Base-by-base conservation (phyloP, 2,113 vertebrate genomes). In the Coreoperca whiteheadi region DNA sequence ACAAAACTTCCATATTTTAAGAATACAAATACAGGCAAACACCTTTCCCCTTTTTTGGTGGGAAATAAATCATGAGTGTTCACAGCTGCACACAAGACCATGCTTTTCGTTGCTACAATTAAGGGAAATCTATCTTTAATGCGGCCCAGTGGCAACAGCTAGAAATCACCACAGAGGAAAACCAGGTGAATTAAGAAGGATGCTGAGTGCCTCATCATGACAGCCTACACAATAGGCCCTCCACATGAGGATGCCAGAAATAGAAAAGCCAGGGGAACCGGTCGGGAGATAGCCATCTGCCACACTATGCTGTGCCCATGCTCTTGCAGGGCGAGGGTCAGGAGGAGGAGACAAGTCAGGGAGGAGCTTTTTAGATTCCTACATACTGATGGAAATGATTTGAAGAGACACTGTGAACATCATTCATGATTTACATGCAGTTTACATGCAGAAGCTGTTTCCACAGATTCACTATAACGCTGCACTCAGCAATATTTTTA, bases 281-380 rank as follows among this genome's bases (percentile, higher is more conserved):
- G 80, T 79, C 4, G 1, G 66, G 28, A 69, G 50, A 75, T n/a
- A 61, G 75, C 78, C 71, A 91, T 91, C 78, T 89, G 88, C 76
- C 65, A 83, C 21, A 7, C 21, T 68, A 51, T 3, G 25, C 37
- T 2, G 9, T 0, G 57, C 74, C 53, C 6, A 1, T 66, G 75
- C 76, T 85, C 70, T 83, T 77, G 79, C 25, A 72, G 60, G 46
- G 14, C 6, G 12, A 68, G 9, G 68, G 81, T 71, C 84, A 89
- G 69, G 25, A 75, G 65, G 46, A 70, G 25, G 51, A 59, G 68
- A 32, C 7, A 6, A 51, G 73, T 39, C 66, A 48, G 54, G 30
- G 46, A 68, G 78, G 50, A 74, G 53, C 37, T 12, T 34, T 41
- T 48, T 20, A 59, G 2, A 85, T 88, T 86, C 70, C 61, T 83